Evolutionary conservation across 2,113 vertebrate genomes (phyloP).

Genomic region (Ifrita kowaldi): DNA sequence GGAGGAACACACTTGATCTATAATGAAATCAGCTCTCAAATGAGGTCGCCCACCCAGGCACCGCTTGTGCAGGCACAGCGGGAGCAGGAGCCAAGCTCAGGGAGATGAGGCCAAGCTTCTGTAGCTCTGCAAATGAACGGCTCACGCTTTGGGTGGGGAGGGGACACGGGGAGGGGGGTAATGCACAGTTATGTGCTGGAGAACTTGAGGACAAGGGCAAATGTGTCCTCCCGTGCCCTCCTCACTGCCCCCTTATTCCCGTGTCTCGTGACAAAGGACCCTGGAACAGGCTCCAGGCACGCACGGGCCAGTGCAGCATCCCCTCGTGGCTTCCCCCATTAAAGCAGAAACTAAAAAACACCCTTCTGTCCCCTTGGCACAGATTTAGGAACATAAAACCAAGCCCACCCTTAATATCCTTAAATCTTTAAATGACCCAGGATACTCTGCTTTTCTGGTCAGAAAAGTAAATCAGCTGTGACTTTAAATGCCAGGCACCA

Average conservation of each 20-base stretch:
- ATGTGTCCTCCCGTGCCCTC: not conserved
- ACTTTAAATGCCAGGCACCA: not conserved
- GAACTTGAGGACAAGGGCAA: not conserved
- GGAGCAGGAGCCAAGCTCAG: not conserved
- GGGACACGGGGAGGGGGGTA: not conserved
- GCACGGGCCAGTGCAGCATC: not conserved
- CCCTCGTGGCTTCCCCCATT: not conserved
- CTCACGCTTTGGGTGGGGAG: not conserved
- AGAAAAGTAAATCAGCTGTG: not conserved
- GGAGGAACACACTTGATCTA: constrained; percentile 18
- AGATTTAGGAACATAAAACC: not conserved
- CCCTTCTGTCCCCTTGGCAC: not conserved
- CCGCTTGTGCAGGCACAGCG: not conserved
- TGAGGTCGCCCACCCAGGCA: constrained; percentile 33
- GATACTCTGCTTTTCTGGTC: not conserved
- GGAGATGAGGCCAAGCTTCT: not conserved
- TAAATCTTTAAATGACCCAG: not conserved
- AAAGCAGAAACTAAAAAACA: not conserved
- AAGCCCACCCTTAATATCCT: not conserved
- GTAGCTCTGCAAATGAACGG: not conserved
- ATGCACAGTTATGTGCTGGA: not conserved
- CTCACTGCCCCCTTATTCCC: not conserved
- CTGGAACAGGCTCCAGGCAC: not conserved
- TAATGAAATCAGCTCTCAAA: constrained; percentile 44
- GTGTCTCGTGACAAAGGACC: not conserved